These are phyloP conservation scores for Cephus pygmeus DNA, from an alignment of 2,888 invertebrate species.

Conservation along the genomic window DNA sequence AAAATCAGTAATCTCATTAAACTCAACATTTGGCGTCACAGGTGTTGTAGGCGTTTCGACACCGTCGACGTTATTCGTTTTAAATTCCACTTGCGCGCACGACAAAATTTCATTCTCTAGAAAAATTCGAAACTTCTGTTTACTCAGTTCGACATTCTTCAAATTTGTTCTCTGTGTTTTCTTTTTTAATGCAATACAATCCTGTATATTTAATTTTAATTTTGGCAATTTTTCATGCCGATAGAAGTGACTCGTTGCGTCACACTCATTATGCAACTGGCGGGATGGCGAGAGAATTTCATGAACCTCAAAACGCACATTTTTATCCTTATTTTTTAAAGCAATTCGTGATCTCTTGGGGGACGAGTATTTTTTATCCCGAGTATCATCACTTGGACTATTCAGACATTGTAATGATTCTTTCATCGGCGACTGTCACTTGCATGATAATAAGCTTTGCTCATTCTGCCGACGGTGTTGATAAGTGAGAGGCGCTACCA, in stretches of 20 bases:
- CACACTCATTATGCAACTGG: slow-evolving; percentile 8
- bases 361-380: slow-evolving; percentile 10
- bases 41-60: slow-evolving; percentile 29
- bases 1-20: slow-evolving; percentile 29
- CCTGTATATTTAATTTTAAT: slow-evolving; percentile 21
- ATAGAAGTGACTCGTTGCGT: not conserved
- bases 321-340: not conserved
- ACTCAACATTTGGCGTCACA: slow-evolving; percentile 31
- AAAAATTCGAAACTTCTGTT: slow-evolving; percentile 37
- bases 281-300: slow-evolving; percentile 11
- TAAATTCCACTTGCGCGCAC: slow-evolving; percentile 31
- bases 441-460: slow-evolving; percentile 49
- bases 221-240: slow-evolving; percentile 17
- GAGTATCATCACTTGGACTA: not conserved
- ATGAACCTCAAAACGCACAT: not conserved
- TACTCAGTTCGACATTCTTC: slow-evolving; percentile 39
- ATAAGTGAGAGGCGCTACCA: slow-evolving; percentile 72
- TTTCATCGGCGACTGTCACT: slow-evolving; percentile 46
- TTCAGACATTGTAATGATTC: not conserved
- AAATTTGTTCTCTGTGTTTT: slow-evolving; percentile 34
- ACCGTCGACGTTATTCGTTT: slow-evolving; percentile 10
- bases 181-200: slow-evolving; percentile 20
- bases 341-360: not conserved
- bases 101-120: slow-evolving; percentile 43
- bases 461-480: slow-evolving; percentile 60